These are phyloP conservation scores for Triplophysa rosa DNA, from an alignment of 2,113 vertebrate genomes.

Conservation along the genomic window DNA sequence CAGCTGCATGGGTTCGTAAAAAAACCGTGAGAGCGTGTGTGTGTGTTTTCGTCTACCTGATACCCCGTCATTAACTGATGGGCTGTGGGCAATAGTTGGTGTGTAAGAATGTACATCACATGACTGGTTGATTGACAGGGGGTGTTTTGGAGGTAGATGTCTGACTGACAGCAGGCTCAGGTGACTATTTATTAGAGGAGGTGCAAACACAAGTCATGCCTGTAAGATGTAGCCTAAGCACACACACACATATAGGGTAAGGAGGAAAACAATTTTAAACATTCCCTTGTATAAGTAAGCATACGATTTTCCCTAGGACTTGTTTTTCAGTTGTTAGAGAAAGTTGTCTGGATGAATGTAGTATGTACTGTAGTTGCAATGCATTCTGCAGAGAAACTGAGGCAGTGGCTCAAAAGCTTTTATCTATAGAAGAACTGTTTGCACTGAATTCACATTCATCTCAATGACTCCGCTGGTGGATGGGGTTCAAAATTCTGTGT, in stretches of 20 bases:
- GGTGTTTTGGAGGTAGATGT: neutral
- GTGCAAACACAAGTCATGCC: constrained; percentile 8
- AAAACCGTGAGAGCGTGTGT: neutral
- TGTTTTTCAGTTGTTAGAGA: neutral
- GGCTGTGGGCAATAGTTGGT: constrained; percentile 37
- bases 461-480: too few species aligned
- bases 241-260: neutral
- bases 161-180: constrained; percentile 44
- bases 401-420: too few species aligned
- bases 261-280: neutral
- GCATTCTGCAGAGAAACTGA: neutral
- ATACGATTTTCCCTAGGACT: neutral
- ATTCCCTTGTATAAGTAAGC: neutral
- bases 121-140: constrained; percentile 44
- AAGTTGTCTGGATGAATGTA: neutral
- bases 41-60: constrained; percentile 38
- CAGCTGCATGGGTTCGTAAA: neutral
- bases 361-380: neutral
- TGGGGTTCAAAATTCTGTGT: too few species aligned
- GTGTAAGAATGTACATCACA: constrained; percentile 32
- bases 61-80: constrained; percentile 46
- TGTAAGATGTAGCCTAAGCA: neutral
- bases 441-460: too few species aligned
- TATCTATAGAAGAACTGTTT: too few species aligned
- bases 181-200: constrained; percentile 45